Evolutionary conservation across 2,113 vertebrate species (phyloP).

Genomic region (Limnothrissa miodon): DNA sequence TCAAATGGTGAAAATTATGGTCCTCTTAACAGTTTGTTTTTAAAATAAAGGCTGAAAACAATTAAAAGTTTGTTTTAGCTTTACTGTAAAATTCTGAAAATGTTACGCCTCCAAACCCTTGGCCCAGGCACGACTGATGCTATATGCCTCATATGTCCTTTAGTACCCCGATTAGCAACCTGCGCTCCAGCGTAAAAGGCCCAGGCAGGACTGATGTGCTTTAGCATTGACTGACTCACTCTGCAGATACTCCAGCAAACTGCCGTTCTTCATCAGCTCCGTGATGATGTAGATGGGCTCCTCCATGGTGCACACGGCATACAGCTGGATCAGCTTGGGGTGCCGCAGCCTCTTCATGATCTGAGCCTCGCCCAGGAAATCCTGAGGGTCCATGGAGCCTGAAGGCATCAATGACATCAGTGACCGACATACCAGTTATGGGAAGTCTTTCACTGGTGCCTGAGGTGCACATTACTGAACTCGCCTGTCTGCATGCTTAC

Average conservation of each 20-base stretch:
- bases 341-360: conserved; percentile 94
- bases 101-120: no score
- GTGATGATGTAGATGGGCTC: conserved; percentile 98
- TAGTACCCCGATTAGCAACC: no score
- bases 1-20: no score
- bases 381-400: conserved; percentile 89
- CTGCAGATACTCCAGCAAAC: conserved; percentile 87
- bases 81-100: no score
- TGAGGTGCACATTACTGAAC: neutral
- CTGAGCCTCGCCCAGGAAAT: conserved; percentile 93
- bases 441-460: neutral
- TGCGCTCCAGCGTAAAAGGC: no score
- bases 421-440: neutral
- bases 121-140: no score
- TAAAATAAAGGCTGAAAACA: no score
- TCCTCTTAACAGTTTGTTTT: no score
- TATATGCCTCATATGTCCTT: no score
- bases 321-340: conserved; percentile 93
- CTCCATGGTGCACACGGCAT: conserved; percentile 91
- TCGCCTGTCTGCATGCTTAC: conserved; percentile 62
- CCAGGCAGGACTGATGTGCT: neutral
- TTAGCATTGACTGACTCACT: conserved; percentile 74
- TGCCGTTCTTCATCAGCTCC: conserved; percentile 93
- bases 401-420: conserved; percentile 50
- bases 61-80: no score